Base-by-base conservation (phyloP, 2,797 vertebrate genomes). In the Hoplostethus mediterraneus region DNA sequence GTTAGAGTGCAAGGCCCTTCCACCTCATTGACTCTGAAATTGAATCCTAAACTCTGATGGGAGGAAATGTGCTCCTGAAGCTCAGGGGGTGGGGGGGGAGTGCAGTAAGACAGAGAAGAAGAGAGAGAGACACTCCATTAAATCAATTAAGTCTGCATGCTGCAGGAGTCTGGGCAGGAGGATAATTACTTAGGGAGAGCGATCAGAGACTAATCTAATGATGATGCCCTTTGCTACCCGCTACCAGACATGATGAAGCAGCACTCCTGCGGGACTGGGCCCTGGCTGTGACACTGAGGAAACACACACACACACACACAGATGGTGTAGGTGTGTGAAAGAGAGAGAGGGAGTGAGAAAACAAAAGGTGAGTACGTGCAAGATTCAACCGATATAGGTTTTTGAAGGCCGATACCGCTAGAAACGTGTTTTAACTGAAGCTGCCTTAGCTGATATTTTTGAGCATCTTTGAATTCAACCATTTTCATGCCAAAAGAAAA, bases 171-270 rank as follows among this genome's bases (percentile, higher is more conserved):
- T 67, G 67, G 83, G 88, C 82, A 82, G 81, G 44, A 76, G 82
- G 88, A 90, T 92, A 92, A 92, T 92, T 87, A 92, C 87, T 90
- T 62, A 77, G 78, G 83, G 83, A 85, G 86, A 84, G 86, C 83
- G 89, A 90, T 92, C 90, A 88, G 82, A 84, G 81, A 83, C 89
- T 91, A 88, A 88, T 87, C 84, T 91, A 88, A 90, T 91, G 88
- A 87, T 81, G 83, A 90, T 89, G 88, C 89, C 90, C 89, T 92
- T 91, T 90, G 84, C 83, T 86, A 63, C 87, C 80, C 76, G 85
- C 82, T 67, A 81, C 70, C 71, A 89, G 85, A 90, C 76, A 73
- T 90, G 85, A 92, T 91, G 88, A 92, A 88, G 84, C 83, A 83
- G 84, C 61, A 71, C 78, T 91, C 85, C 88, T 82, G 77, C 0